phyloP scores from a whole-genome alignment of 2,113 vertebrate species.

The Micromys minutus region DNA sequence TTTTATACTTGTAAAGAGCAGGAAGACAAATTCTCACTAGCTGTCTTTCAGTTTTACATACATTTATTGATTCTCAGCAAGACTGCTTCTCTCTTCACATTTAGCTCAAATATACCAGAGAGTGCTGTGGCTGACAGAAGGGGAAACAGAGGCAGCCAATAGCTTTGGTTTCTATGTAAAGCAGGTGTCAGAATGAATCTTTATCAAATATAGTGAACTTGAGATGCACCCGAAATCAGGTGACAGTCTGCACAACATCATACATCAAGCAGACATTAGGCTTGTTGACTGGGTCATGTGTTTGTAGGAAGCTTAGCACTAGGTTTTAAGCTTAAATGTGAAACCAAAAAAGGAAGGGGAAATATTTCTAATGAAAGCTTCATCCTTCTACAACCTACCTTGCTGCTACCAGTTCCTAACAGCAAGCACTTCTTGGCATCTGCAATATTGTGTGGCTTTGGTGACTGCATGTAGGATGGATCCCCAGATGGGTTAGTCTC shows the following conservation, averaged over 20 bases:
- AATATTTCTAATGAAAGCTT: not conserved
- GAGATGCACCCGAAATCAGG: not conserved
- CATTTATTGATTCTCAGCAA: not conserved
- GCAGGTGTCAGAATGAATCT: not conserved
- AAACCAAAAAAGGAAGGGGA: not conserved
- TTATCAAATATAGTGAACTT: not conserved
- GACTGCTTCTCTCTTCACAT: not conserved
- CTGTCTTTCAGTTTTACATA: not conserved
- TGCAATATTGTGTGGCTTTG: too few relatives aligned
- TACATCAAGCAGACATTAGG: not conserved
- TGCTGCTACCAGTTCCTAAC: not conserved
- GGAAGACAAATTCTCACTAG: not conserved
- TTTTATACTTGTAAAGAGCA: not conserved
- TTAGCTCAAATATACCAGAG: not conserved
- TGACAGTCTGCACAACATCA: not conserved
- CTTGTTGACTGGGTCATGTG: not conserved
- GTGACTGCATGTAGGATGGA: too few relatives aligned
- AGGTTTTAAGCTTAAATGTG: not conserved
- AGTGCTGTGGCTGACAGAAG: not conserved
- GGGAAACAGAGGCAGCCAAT: not conserved
- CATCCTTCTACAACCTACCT: not conserved
- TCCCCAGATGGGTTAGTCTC: too few relatives aligned
- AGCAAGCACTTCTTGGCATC: too few relatives aligned
- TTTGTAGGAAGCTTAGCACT: not conserved
- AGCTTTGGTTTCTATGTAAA: not conserved